Evolutionary conservation across 2,888 invertebrate species (phyloP).

Genomic region (Lasioglossum figueresi): DNA sequence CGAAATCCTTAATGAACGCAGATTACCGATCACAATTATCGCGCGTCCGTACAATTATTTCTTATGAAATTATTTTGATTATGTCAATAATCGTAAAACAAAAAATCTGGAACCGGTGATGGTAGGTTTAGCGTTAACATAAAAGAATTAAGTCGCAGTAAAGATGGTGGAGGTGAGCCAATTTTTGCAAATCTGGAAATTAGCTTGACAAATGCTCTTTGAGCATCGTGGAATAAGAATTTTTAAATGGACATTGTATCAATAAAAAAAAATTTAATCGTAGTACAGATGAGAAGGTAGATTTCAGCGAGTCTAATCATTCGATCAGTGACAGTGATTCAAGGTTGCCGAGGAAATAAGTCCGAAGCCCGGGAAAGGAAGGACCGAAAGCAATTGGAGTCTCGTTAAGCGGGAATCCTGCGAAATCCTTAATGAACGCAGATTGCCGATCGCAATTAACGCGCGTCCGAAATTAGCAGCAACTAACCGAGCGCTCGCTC

Average conservation of each 20-base stretch:
- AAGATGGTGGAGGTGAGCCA: too few relatives aligned
- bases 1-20: conserved; percentile 16
- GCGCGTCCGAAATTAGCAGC: conserved; percentile 47
- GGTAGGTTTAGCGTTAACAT: too few relatives aligned
- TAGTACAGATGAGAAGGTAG: background rate
- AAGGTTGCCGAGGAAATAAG: background rate
- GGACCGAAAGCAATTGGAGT: background rate
- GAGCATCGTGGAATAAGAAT: background rate
- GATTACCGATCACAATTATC: conserved; percentile 44
- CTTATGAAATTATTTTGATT: too few relatives aligned
- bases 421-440: conserved; percentile 16
- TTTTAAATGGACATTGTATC: background rate
- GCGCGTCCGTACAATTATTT: too few relatives aligned
- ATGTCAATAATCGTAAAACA: too few relatives aligned
- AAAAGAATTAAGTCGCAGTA: too few relatives aligned
- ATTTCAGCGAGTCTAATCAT: background rate
- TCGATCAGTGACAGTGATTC: background rate
- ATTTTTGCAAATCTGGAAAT: too few relatives aligned
- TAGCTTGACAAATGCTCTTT: too few relatives aligned
- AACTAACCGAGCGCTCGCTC: background rate
- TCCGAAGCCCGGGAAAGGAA: background rate
- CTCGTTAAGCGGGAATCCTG: background rate
- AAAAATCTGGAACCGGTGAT: too few relatives aligned
- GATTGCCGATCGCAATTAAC: conserved; percentile 44
- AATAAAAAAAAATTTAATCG: background rate